A percentile compares a stretch with the other conserved stretches of the same genome.
Evolutionary conservation across 1,140 invertebrate genomes (phyloP).

Genomic region (Samia ricini): DNA sequence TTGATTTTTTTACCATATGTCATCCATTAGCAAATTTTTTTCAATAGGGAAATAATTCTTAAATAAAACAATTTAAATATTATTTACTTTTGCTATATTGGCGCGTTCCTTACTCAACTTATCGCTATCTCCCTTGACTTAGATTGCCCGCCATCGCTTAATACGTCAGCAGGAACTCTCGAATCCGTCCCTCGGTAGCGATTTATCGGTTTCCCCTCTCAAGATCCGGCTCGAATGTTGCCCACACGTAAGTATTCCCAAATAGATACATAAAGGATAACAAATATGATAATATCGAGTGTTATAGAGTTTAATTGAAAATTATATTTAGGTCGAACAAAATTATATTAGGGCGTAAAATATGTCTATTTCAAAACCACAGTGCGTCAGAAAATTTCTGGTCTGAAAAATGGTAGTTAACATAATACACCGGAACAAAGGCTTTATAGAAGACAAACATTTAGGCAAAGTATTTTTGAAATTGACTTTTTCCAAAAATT

Average conservation of each 20-base stretch:
- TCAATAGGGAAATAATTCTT: not conserved
- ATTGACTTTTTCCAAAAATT: not conserved
- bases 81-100: too few relatives aligned
- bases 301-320: not conserved
- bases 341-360: not conserved
- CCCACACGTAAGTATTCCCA: slow-evolving; percentile 9
- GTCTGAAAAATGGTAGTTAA: too few relatives aligned
- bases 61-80: too few relatives aligned
- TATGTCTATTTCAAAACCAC: not conserved
- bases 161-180: slow-evolving; percentile 11
- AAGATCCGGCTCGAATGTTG: slow-evolving; percentile 1
- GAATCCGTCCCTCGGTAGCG: slow-evolving; percentile 7
- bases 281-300: not conserved
- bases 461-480: too few relatives aligned
- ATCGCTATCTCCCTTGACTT: not conserved
- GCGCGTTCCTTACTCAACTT: too few relatives aligned
- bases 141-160: not conserved
- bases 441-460: too few relatives aligned
- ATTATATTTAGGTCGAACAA: not conserved
- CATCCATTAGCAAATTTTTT: too few relatives aligned
- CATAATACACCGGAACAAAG: not conserved
- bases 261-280: not conserved
- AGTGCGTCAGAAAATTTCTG: not conserved
- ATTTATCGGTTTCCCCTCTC: slow-evolving; percentile 8
- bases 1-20: too few relatives aligned